Conservation (phyloP, 1,140 invertebrate genomes). For the Pinna nobilis region DNA sequence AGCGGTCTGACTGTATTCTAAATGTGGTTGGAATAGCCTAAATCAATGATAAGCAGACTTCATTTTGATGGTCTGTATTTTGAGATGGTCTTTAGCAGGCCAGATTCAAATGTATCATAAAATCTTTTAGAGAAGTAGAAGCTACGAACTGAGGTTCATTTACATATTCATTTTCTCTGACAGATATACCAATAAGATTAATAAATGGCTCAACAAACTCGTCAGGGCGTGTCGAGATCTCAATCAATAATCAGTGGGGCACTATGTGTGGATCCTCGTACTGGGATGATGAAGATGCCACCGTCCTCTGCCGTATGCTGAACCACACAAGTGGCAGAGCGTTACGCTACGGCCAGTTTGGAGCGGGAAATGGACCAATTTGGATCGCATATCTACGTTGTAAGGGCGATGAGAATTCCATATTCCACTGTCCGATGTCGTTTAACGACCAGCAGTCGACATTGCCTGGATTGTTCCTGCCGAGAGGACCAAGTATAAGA, state of each 20-base stretch:
- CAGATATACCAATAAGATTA: constrained; percentile 51
- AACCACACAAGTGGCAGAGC: constrained; percentile 46
- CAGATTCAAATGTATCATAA: too few species aligned
- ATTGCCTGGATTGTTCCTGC: constrained; percentile 17
- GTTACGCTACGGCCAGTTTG: constrained; percentile 50
- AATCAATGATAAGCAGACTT: too few species aligned
- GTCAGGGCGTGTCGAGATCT: constrained; percentile 54
- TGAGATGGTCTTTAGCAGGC: too few species aligned
- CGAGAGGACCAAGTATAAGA: not conserved
- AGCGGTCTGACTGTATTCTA: too few species aligned
- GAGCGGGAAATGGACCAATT: constrained; percentile 58
- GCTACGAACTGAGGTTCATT: too few species aligned
- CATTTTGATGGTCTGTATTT: too few species aligned
- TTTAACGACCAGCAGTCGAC: constrained; percentile 27
- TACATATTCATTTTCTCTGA: too few species aligned
- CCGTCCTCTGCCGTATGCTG: constrained; percentile 45
- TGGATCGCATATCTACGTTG: constrained; percentile 46
- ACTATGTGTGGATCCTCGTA: constrained; percentile 53
- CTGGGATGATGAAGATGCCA: constrained; percentile 50
- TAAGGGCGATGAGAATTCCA: constrained; percentile 66
- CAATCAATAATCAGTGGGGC: constrained; percentile 53
- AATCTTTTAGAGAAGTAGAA: too few species aligned
- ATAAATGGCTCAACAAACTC: constrained; percentile 45
- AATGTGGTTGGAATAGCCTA: too few species aligned
- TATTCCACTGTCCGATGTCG: constrained; percentile 80